phyloP scores from a whole-genome alignment of 2,888 invertebrate genomes.

The Acrocera orbiculus region DNA sequence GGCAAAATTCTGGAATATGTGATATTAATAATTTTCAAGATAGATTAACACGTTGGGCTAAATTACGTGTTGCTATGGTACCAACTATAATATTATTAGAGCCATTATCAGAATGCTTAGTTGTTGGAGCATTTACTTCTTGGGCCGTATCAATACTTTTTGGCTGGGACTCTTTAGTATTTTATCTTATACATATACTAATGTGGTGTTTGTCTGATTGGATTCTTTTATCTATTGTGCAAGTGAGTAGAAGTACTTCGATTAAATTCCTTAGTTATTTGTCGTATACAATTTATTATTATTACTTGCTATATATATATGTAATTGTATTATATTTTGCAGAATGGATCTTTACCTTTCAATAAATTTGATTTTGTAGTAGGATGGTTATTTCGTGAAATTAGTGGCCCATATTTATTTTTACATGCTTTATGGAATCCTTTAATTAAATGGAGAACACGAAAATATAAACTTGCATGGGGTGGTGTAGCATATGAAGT shows the following conservation, averaged over 20 bases:
- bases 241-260: conserved; percentile 33
- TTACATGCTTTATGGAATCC: conserved; percentile 73
- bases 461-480: conserved; percentile 83
- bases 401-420: conserved; percentile 76
- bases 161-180: conserved; percentile 74
- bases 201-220: conserved; percentile 95
- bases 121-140: conserved; percentile 79
- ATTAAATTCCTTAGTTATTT: too few species aligned
- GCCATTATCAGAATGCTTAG: conserved; percentile 88
- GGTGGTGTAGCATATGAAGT: conserved; percentile 87
- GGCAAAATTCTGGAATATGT: conserved; percentile 86
- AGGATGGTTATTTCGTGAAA: conserved; percentile 88
- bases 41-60: conserved; percentile 79
- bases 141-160: conserved; percentile 73
- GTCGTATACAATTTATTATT: neutral
- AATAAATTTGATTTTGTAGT: conserved; percentile 87
- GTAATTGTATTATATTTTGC: conserved; percentile 15
- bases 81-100: conserved; percentile 82
- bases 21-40: conserved; percentile 74
- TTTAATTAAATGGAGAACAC: conserved; percentile 82
- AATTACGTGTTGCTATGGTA: conserved; percentile 87
- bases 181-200: conserved; percentile 82
- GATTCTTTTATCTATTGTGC: conserved; percentile 73
- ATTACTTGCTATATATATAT: neutral
- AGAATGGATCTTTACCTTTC: conserved; percentile 85